Conservation (phyloP, 1,140 invertebrate species). For the Teleopsis dalmanni region DNA sequence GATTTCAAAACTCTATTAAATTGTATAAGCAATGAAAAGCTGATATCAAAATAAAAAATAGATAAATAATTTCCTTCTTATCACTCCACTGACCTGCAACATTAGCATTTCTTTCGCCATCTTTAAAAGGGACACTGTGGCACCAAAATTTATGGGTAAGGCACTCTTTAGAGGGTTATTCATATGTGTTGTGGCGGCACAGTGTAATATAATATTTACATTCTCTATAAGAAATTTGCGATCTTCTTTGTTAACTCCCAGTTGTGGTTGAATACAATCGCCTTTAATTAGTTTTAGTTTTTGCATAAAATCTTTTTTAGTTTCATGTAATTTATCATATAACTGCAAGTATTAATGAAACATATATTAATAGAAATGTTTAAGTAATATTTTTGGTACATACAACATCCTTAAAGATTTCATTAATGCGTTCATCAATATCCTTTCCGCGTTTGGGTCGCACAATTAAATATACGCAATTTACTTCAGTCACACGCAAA, state of each 20-base stretch:
- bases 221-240: constrained; percentile 23
- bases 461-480: not conserved
- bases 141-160: constrained; percentile 53
- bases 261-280: constrained; percentile 47
- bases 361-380: no score
- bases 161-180: constrained; percentile 67
- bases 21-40: not conserved
- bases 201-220: constrained; percentile 70
- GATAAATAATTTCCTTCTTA: not conserved
- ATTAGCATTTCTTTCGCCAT: constrained; percentile 57
- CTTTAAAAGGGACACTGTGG: constrained; percentile 48
- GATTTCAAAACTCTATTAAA: not conserved
- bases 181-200: constrained; percentile 76
- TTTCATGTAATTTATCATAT: not conserved
- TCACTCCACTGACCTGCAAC: constrained; percentile 53
- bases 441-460: not conserved
- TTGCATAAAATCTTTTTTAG: not conserved
- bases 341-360: no score
- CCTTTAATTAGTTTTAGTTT: not conserved
- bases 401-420: not conserved
- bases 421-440: not conserved
- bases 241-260: constrained; percentile 61
- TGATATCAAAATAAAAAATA: not conserved
- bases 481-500: not conserved
- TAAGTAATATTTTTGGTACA: no score